phyloP scores from a whole-genome alignment of 2,888 invertebrate species.

The Drosophila ezoana region DNA sequence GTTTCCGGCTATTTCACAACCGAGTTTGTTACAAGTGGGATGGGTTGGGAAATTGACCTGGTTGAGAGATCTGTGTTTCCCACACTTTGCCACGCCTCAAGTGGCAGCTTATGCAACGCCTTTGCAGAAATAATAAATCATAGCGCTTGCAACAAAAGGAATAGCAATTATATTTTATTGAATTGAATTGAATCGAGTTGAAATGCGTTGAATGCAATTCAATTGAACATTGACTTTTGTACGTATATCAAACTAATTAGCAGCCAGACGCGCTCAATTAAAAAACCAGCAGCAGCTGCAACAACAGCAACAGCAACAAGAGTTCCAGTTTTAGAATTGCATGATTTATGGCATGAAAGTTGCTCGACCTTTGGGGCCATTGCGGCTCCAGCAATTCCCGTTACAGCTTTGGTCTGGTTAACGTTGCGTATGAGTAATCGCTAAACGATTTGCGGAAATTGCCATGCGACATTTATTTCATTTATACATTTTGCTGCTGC shows the following conservation, averaged over 20 bases:
- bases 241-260: constrained; percentile 61
- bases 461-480: constrained; percentile 45
- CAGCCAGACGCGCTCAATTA: constrained; percentile 50
- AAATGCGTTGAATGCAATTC: constrained; percentile 32
- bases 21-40: constrained; percentile 28
- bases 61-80: constrained; percentile 17
- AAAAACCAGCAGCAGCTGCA: constrained; percentile 16
- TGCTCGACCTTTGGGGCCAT: constrained; percentile 53
- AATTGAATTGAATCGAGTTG: constrained; percentile 35
- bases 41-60: constrained; percentile 12
- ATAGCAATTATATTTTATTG: constrained; percentile 34
- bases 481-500: constrained; percentile 27
- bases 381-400: constrained; percentile 15
- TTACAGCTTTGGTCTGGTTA: constrained; percentile 32
- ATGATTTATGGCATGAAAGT: constrained; percentile 62
- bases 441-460: constrained; percentile 50
- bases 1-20: constrained; percentile 47
- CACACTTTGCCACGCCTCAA: constrained; percentile 45
- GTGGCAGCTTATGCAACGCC: constrained; percentile 46
- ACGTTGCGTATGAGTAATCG: constrained; percentile 63
- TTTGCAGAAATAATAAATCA: constrained; percentile 38
- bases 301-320: constrained; percentile 10
- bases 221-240: constrained; percentile 50
- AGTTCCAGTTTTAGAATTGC: constrained; percentile 58
- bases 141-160: constrained; percentile 10